Evolutionary conservation across 53 echinoderm and acorn worm species (phyloP), one percentile per base, ranked within the genome.

Genomic region (Crossaster papposus): DNA sequence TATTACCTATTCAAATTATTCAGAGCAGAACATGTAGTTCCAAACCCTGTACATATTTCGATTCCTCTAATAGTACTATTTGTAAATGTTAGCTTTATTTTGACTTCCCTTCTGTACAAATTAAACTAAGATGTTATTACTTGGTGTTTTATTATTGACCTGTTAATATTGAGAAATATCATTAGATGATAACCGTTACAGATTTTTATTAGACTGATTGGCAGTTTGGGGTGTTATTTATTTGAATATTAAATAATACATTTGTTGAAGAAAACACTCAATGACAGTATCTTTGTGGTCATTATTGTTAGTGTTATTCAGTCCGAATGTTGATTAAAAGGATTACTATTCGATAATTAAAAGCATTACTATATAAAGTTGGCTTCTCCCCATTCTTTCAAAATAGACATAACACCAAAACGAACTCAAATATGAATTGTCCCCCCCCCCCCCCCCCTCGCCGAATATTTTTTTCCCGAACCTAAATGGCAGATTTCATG

Each of bases 31-130:
- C 29, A 26, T 36, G 75, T 74, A 74, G 75, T 31, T 35, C 22
- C 18, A 74, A 33, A 63, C 55, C 26, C 36, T 87, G 87, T 87
- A 87, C 87, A 87, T 75, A 87, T 30, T 44, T 84, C 84, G 62
- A 75, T 55, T 87, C 87, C 54, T 72, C 28, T 87, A n/a, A 77
- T 87, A 87, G 87, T 75, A 76, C 87, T 87, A 77, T 87, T 87
- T 87, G 87, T 87, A 87, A 87, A 87, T 87, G 76, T 87, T 75
- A 87, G 76, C 87, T 87, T 87, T 76, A 84, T 84, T 87, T 87
- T 64, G 23, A 26, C 87, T 77, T 77, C 87, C 87, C 87, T 63
- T 36, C 51, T 87, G 87, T 87, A 87, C 87, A 87, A 75, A 87
- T 53, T 54, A 50, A 80, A 54, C 18, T 31, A 58, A 80, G 80